Base-by-base conservation (phyloP, 35 echinoderm and acorn worm species). In the Strongylocentrotus purpuratus region DNA sequence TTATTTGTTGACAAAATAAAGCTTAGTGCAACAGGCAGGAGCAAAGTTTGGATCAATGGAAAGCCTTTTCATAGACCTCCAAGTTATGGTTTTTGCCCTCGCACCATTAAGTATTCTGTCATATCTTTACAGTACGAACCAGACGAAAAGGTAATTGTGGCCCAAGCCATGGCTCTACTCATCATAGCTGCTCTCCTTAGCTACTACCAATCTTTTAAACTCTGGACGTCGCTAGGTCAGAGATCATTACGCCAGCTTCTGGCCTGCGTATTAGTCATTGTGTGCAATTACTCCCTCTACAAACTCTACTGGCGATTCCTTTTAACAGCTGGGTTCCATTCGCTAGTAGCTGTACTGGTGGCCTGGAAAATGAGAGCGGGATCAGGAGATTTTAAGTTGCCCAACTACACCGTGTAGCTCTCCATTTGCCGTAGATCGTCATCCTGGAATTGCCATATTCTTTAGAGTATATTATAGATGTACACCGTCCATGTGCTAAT, bases 391-490 rank as follows among this genome's bases (percentile, higher is more conserved):
- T 88, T 88, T 15, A 96, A 96, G 46, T 52, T 96, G 60, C 96
- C 96, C 13, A 85, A 96, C 87, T 96, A 96, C 46, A 96, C 96
- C 1, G 96, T 96, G 9, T 96, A 86, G 92, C 20, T 78, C 65
- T n/a, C 20, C 65, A 7, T 78, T 78, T 78, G 65, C 9, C 9
- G 17, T 5, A 59, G 52, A 41, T 41, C 35, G 35, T 1, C 35
- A 41, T 41, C 35, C 35, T 41, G 35, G 35, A 41, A 41, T 1
- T 41, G 35, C 3, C 35, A 3, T 41, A 41, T 41, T 41, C 1
- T 41, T 41, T 41, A 41, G 50, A 55, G 50, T 55, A 55, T 55
- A 9, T 55, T 8, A 52, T 52, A 52, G 8, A 55, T 55, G 10
- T 55, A 55, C 50, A 55, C 15, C 3, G 35, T 41, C 35, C 35